Evolutionary conservation across 2,888 invertebrate genomes (phyloP), one percentile per base, ranked within the genome.

Genomic region (Pharmacophagus antenor): DNA sequence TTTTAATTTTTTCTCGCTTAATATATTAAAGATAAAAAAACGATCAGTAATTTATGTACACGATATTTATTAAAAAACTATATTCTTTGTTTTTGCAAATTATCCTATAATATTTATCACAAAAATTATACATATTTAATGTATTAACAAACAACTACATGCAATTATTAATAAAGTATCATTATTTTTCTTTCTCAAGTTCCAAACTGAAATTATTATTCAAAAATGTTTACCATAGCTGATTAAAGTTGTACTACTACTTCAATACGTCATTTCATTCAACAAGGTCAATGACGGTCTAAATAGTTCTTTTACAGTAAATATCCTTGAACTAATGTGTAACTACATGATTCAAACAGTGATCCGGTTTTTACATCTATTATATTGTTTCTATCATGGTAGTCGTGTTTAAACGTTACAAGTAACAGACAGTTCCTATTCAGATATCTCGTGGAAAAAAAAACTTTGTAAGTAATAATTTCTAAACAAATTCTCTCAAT

Each of bases 391-490:
- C 56, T 46, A 20, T 52, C 25, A 42, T 12, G 21, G 10, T 49
- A 53, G 41, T 53, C 25, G 25, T 52, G 56, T 47, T 56, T 15
- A 37, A 18, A 53, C 15, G 4, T 25, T 7, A 21, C 18, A 48
- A 47, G 23, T 52, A 12, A 53, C 15, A 15, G 27, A 2, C 18
- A 10, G 10, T 47, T 52, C 18, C 21, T 10, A 27, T 22, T 61
- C 22, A 52, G 52, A 52, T 31, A 53, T 17, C 47, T 52, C 42
- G 25, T 37, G 48, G 20, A 18, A 47, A 51, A 61, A 51, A 67
- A 71, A 70, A 63, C 71, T 72, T 70, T 69, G 76, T 76, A 72
- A 74, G 76, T 77, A 74, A 48, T 52, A 57, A 62, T 46, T 58
- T 63, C 63, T 64, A 63, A 65, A 56, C 51, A 61, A 64, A 64